Evolutionary conservation across 2,113 vertebrate genomes (phyloP).

Genomic region (Potamarius usumacintae): DNA sequence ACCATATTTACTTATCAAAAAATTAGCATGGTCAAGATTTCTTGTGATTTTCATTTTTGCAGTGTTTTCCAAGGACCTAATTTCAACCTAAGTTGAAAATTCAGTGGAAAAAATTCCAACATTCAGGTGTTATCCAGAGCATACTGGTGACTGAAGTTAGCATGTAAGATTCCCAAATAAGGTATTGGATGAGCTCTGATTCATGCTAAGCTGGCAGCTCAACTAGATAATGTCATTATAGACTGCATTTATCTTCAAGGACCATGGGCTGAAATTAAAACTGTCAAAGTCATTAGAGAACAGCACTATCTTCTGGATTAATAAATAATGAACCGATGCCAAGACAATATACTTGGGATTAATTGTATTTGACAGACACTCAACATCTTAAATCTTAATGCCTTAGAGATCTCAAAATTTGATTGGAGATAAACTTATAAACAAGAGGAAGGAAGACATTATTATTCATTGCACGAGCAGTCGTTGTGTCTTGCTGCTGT

Average conservation of each 20-base stretch:
- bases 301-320: constrained; percentile 1
- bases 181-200: constrained; percentile 15
- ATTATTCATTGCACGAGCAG: neutral
- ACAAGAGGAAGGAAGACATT: neutral
- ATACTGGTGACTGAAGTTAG: neutral
- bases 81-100: neutral
- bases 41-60: neutral
- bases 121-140: neutral
- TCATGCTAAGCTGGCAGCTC: neutral
- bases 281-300: constrained; percentile 27
- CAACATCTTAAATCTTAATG: neutral
- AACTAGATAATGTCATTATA: neutral
- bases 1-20: neutral
- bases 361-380: constrained; percentile 38
- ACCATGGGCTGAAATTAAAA: constrained; percentile 25
- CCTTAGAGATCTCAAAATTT: constrained; percentile 7
- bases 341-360: constrained; percentile 1
- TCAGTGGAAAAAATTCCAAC: neutral
- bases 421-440: neutral
- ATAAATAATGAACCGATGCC: constrained; percentile 5
- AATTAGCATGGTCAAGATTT: neutral
- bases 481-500: neutral
- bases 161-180: constrained; percentile 11
- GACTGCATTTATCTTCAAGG: constrained; percentile 2
- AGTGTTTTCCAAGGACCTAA: neutral